Evolutionary conservation across 1,140 invertebrate genomes (phyloP), one percentile per base, ranked within the genome.

Genomic region (Trachelipus rathkii): DNA sequence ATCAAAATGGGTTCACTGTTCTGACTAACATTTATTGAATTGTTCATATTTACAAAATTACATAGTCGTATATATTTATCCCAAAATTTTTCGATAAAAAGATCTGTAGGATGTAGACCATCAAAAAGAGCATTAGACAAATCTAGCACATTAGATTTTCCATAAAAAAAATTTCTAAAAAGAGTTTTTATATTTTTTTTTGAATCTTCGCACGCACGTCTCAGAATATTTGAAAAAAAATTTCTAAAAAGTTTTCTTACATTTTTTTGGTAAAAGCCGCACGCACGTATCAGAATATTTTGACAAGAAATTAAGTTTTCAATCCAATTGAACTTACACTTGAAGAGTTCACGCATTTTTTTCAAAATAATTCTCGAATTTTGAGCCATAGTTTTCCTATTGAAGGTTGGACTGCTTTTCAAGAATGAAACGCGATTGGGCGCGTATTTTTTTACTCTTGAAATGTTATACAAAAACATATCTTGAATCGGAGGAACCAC

Each of bases 101-200:
- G 50, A 21, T 19, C 19, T 10, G 44, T 15, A 45, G 50, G 15
- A 73, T 73, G 50, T 9, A 73, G 23, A 73, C 50, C 44, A n/a
- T 46, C 50, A 53, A 21, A 50, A 24, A 73, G n/a, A 3, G 44
- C 15, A 10, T 19, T 50, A 19, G 10, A 50, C 24, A 23, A 21
- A 50, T 73, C 11, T 23, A 50, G 44, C 6, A 53, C 5, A 46
- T 46, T 24, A 73, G 44, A 73, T 53, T 19, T 73, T n/a, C 50
- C n/a, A 7, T 21, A 46, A 19, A 46, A 50, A 24, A 73, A 46
- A 33, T 33, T 33, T 13, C 13, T 46, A 8, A 46, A n/a, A 46
- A 45, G 50, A 24, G 33, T n/a, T 23, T 73, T 45, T 73, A 53
- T n/a, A 46, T 50, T 19, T 73, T 24, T 73, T 19, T 53, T 19